Evolutionary conservation across 1,140 invertebrate genomes (phyloP).

Genomic region (Scaptodrosophila lebanonensis): DNA sequence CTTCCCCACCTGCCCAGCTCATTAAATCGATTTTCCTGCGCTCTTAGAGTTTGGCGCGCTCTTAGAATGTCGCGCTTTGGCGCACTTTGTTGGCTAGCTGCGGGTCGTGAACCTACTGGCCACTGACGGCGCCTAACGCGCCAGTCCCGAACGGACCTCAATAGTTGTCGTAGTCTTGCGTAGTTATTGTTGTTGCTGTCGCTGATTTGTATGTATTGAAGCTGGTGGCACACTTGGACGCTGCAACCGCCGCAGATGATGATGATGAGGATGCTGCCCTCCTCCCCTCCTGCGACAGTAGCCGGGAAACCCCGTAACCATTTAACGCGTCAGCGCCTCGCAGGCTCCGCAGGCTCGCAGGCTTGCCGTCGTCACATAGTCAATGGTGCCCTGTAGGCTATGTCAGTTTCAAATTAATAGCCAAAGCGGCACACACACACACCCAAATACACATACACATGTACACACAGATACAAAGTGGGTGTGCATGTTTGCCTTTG

Average conservation of each 20-base stretch:
- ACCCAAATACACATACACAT: conserved; percentile 11
- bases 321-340: conserved; percentile 72
- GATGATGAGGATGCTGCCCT: conserved; percentile 22
- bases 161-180: conserved; percentile 25
- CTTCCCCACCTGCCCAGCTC: not conserved
- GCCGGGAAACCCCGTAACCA: conserved; percentile 63
- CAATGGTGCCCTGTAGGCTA: conserved; percentile 60
- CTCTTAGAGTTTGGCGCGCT: not conserved
- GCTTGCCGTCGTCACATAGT: conserved; percentile 23
- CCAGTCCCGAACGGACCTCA: conserved; percentile 51
- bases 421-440: conserved; percentile 28
- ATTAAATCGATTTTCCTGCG: conserved; percentile 1
- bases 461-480: conserved; percentile 18
- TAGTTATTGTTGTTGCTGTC: conserved; percentile 2
- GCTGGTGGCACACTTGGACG: conserved; percentile 65
- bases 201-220: conserved; percentile 63
- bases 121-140: conserved; percentile 42
- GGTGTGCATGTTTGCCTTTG: conserved; percentile 22
- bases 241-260: conserved; percentile 30
- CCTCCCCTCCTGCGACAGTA: conserved; percentile 23
- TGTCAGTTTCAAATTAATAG: conserved; percentile 74
- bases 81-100: conserved; percentile 30
- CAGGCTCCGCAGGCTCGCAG: conserved; percentile 44
- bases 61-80: not conserved
- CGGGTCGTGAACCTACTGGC: conserved; percentile 64